These are phyloP conservation scores for Bradypodion pumilum DNA, from an alignment of 2,797 vertebrate species.

Conservation along the genomic window DNA sequence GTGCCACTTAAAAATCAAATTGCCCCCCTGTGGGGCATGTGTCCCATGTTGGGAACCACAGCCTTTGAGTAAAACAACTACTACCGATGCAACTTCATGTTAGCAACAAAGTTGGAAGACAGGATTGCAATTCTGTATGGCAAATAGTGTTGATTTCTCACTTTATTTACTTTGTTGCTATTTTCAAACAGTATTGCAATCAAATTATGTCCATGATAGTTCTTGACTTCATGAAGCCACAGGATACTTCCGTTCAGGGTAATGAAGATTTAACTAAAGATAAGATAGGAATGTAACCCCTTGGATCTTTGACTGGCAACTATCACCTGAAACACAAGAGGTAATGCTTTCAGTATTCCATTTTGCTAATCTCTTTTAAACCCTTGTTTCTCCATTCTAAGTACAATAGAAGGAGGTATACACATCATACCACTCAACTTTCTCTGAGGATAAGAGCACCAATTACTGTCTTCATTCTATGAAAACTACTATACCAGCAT, in stretches of 20 bases:
- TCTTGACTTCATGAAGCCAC: not conserved
- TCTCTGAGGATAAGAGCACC: conserved; percentile 64
- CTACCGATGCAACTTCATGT: not conserved
- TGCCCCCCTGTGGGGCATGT: no score
- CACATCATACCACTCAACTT: conserved; percentile 58
- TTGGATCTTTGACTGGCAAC: conserved; percentile 30
- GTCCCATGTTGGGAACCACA: no score
- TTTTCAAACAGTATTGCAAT: not conserved
- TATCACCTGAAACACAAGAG: conserved; percentile 41
- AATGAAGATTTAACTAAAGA: conserved; percentile 34
- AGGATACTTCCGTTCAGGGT: not conserved
- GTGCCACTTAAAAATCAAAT: no score
- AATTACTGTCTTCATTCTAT: conserved; percentile 65
- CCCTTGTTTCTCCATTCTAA: conserved; percentile 62
- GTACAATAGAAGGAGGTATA: conserved; percentile 67
- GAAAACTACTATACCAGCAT: conserved; percentile 58
- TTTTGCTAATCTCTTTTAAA: conserved; percentile 67
- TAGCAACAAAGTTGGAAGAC: not conserved
- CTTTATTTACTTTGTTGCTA: not conserved
- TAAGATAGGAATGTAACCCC: conserved; percentile 27
- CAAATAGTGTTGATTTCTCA: not conserved
- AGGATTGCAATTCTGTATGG: not conserved
- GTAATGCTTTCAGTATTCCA: conserved; percentile 52
- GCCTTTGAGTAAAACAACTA: no score
- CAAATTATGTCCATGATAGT: not conserved